Base-by-base conservation (phyloP, 2,113 vertebrate species). In the Phylloscopus trochilus region DNA sequence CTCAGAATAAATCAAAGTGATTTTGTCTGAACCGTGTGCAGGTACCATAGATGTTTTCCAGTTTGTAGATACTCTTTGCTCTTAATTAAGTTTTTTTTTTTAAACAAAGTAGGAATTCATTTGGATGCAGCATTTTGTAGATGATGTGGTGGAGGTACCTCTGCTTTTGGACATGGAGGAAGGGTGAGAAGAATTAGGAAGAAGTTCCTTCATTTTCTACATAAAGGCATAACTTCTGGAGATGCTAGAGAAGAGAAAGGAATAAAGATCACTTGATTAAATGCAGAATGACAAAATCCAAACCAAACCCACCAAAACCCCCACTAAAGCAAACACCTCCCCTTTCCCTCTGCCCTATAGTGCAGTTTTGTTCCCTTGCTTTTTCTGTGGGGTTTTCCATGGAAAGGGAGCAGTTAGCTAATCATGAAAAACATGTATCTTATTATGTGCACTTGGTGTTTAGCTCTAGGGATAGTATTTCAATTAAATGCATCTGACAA, bases 401-500 rank as follows among this genome's bases (percentile, higher is more conserved):
- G 62, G 28, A 76, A 83, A 47, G 44, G 63, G 52, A 91, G 22
- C 60, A 56, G 70, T 86, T 75, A 72, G 49, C 24, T 88, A 72
- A 93, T 95, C 43, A 60, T 49, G 83, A 87, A 55, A 55, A 91
- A 44, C 47, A 8, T 51, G 21, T 60, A 49, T 90, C 87, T 94
- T 94, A 41, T 90, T 92, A 95, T 83, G 87, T 94, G 78, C 72
- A 77, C 16, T 4, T 16, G 24, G 43, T 72, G 33, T 94, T 96
- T 96, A 82, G 69, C 90, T 90, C 43, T 60, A 68, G 73, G 73
- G 90, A 82, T 92, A 59, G 72, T 92, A 64, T 86, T 97, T 92
- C 92, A 92, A 33, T 95, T 95, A 95, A 96, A 92, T 27, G 30
- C 47, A 79, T 93, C 64, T 95, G 53, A 95, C 60, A 90, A 83